A percentile compares a stretch with the other conserved stretches of the same genome.
Evolutionary conservation across 2,888 invertebrate species (phyloP).

Genomic region (Xestia ashworthii): DNA sequence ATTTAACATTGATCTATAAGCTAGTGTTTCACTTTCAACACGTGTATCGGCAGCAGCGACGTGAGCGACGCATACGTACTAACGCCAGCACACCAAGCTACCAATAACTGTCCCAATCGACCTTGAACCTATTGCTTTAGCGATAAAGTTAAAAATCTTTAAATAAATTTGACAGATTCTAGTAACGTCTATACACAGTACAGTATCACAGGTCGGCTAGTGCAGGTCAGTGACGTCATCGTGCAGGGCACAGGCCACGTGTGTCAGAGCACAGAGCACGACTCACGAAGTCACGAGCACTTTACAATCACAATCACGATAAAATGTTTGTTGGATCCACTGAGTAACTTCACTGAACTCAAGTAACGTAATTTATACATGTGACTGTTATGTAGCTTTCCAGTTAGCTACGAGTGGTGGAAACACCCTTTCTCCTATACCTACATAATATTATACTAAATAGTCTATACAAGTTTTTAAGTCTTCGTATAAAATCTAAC

Average conservation of each 20-base stretch:
- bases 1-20: neutral
- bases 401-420: neutral
- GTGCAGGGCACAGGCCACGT: neutral
- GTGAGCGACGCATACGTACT: no score
- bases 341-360: neutral
- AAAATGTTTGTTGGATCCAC: neutral
- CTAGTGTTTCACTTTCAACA: neutral
- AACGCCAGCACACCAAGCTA: no score
- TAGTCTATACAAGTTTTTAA: constrained; percentile 50
- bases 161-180: no score
- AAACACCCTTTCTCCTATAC: constrained; percentile 1
- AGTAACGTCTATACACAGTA: neutral
- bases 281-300: neutral
- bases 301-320: neutral
- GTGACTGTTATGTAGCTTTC: neutral
- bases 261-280: no score
- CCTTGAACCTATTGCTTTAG: no score
- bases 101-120: no score
- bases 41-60: neutral
- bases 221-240: neutral
- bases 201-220: neutral
- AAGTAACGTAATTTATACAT: neutral
- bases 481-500: constrained; percentile 50
- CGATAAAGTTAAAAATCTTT: no score
- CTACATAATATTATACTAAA: constrained; percentile 17